These are phyloP conservation scores for Eubasilissa splendida DNA, from an alignment of 2,888 invertebrate genomes.

Conservation along the genomic window DNA sequence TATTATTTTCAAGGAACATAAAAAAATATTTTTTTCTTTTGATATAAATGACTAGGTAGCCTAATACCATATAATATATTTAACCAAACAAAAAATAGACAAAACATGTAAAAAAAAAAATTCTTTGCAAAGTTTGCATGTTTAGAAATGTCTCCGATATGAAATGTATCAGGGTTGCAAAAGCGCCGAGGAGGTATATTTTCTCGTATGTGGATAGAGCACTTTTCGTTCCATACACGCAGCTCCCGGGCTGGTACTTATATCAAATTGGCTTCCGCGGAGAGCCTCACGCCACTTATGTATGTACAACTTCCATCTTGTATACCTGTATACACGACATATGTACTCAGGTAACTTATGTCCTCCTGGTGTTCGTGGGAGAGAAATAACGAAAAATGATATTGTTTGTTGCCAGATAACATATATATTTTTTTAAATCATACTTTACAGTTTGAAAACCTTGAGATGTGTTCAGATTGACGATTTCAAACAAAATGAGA, in stretches of 20 bases:
- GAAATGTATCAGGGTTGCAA: constrained; percentile 44
- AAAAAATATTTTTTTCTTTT: no score
- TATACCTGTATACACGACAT: constrained; percentile 23
- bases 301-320: constrained; percentile 31
- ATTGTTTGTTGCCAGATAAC: no score
- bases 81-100: no score
- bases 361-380: constrained; percentile 36
- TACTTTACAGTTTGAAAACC: no score
- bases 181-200: constrained; percentile 35
- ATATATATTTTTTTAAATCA: no score
- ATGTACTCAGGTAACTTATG: constrained; percentile 29
- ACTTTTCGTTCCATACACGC: constrained; percentile 47
- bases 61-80: no score
- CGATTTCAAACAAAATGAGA: no score
- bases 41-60: no score
- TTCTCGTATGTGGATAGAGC: constrained; percentile 38
- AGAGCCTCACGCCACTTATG: constrained; percentile 42
- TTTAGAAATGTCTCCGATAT: constrained; percentile 29
- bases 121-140: constrained; percentile 14
- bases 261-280: constrained; percentile 57
- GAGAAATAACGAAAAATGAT: constrained; percentile 2
- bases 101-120: background rate
- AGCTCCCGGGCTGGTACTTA: constrained; percentile 45
- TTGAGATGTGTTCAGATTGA: no score
- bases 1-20: no score